phyloP scores from a whole-genome alignment of 2,888 invertebrate genomes.

The Parelbella ahira region DNA sequence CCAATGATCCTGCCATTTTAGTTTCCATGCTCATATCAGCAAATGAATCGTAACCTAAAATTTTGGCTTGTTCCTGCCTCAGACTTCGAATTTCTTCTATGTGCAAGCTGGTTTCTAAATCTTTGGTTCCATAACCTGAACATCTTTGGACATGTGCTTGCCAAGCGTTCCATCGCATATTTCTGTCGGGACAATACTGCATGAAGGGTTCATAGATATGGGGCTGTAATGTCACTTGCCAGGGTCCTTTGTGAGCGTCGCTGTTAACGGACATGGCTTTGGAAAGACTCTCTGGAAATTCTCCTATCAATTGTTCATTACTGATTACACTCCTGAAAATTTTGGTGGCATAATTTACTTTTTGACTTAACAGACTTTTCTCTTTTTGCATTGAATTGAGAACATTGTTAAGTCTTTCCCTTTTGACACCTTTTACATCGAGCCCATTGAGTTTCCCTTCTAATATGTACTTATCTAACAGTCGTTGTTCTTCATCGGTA shows the following conservation, averaged over 20 bases:
- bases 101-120: conserved; percentile 85
- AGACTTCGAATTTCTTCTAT: conserved; percentile 88
- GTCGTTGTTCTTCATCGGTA: conserved; percentile 83
- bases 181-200: conserved; percentile 90
- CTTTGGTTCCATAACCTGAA: conserved; percentile 82
- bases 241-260: conserved; percentile 86
- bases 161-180: conserved; percentile 92
- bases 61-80: conserved; percentile 85
- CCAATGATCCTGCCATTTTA: conserved; percentile 92
- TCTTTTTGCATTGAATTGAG: conserved; percentile 81
- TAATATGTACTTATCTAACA: conserved; percentile 88
- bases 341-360: conserved; percentile 83
- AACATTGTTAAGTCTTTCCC: conserved; percentile 56
- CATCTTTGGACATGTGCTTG: conserved; percentile 87
- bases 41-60: conserved; percentile 89
- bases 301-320: conserved; percentile 83
- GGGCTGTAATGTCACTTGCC: conserved; percentile 89
- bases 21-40: conserved; percentile 95
- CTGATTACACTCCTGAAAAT: conserved; percentile 84
- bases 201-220: conserved; percentile 87
- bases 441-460: conserved; percentile 93
- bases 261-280: conserved; percentile 83
- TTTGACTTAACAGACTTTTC: conserved; percentile 83
- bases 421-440: conserved; percentile 79
- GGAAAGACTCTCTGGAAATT: conserved; percentile 86